Evolutionary conservation across 2,797 vertebrate genomes (phyloP).

Genomic region (Taenioides sp.): DNA sequence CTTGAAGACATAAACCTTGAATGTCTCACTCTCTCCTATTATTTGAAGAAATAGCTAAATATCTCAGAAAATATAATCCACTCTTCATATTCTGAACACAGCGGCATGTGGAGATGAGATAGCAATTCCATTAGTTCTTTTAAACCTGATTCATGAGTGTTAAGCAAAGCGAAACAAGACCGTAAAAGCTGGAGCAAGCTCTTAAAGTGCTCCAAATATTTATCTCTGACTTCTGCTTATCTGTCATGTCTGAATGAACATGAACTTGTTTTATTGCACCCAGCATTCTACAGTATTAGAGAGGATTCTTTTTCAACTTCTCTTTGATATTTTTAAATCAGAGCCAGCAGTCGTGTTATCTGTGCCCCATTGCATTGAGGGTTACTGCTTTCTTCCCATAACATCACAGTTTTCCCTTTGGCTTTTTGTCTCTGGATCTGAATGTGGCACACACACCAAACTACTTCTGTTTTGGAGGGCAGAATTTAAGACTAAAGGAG

Average conservation of each 20-base stretch:
- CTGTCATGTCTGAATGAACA: slow-evolving; percentile 42
- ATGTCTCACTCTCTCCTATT: not conserved
- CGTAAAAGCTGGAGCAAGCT: not conserved
- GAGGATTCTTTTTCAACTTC: slow-evolving; percentile 37
- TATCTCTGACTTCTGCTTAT: slow-evolving; percentile 23
- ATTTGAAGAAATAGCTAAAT: not conserved
- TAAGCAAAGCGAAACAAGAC: not conserved
- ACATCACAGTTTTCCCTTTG: slow-evolving; percentile 21
- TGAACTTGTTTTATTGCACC: slow-evolving; percentile 26
- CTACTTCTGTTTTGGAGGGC: not conserved
- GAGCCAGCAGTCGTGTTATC: slow-evolving; percentile 21
- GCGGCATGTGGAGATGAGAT: slow-evolving; percentile 7
- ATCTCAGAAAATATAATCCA: slow-evolving; percentile 1
- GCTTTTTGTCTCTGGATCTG: slow-evolving; percentile 15
- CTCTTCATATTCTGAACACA: slow-evolving; percentile 5
- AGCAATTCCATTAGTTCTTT: slow-evolving; percentile 10
- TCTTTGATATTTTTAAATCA: slow-evolving; percentile 50
- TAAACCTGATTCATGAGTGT: slow-evolving; percentile 10
- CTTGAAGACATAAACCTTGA: not conserved
- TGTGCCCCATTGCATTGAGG: slow-evolving; percentile 11
- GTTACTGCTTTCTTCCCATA: slow-evolving; percentile 1
- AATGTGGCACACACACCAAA: not conserved
- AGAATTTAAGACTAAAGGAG: not conserved
- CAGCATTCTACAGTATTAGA: slow-evolving; percentile 30
- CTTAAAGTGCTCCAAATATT: slow-evolving; percentile 29